Conservation (phyloP, 2,888 invertebrate genomes). For the Pammene fasciana region DNA sequence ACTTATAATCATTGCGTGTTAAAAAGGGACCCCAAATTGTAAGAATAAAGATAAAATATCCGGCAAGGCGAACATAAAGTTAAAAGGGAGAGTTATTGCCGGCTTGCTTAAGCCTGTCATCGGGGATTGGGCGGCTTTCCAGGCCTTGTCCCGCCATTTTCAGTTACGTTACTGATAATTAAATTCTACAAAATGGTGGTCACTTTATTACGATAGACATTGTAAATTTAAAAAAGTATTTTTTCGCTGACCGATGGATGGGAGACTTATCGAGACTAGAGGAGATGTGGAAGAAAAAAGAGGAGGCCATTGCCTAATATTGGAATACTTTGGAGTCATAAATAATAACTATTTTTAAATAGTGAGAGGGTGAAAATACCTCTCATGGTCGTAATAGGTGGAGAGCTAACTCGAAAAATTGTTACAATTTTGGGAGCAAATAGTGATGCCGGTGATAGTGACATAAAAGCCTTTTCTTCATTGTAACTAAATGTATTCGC, state of each 20-base stretch:
- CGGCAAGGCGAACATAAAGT: constrained; percentile 16
- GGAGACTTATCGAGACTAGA: too few relatives aligned
- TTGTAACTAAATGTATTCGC: too few relatives aligned
- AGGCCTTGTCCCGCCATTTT: background rate
- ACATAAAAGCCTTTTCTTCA: too few relatives aligned
- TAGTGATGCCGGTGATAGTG: too few relatives aligned
- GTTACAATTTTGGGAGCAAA: too few relatives aligned
- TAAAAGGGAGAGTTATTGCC: constrained; percentile 28
- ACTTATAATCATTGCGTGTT: background rate
- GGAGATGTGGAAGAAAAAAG: too few relatives aligned
- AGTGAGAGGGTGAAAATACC: too few relatives aligned
- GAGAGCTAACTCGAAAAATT: too few relatives aligned
- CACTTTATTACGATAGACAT: background rate
- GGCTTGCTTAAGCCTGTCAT: constrained; percentile 22
- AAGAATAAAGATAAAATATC: constrained; percentile 19
- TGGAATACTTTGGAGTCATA: too few relatives aligned
- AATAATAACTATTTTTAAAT: too few relatives aligned
- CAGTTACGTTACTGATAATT: constrained; percentile 10
- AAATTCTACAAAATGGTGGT: background rate
- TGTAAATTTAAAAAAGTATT: background rate
- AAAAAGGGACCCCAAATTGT: background rate
- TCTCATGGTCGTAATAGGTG: too few relatives aligned
- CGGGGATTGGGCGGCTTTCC: constrained; percentile 21
- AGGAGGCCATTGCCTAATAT: too few relatives aligned
- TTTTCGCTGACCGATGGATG: background rate